Conservation (phyloP, 2,113 vertebrate genomes). For the Silurus glanis region DNA sequence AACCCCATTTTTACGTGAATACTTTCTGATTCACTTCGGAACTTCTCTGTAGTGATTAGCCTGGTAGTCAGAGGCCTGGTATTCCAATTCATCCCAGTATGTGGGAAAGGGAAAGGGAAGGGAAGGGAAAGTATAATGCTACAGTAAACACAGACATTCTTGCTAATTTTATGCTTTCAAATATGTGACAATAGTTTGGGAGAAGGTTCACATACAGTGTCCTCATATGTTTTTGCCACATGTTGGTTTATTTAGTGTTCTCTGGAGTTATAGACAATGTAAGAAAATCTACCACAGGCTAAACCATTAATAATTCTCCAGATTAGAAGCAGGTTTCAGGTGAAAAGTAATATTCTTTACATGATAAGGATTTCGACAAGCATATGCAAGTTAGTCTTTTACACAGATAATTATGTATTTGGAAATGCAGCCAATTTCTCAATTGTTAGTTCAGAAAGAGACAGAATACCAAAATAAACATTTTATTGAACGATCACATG, state of each 20-base stretch:
- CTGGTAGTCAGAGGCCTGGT: not conserved
- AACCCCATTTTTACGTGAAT: not conserved
- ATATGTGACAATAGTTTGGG: not conserved
- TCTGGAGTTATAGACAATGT: not conserved
- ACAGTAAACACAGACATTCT: not conserved
- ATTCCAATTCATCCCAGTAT: not conserved
- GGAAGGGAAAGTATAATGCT: not conserved
- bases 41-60: not conserved
- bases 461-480: constrained; percentile 71
- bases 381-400: not conserved
- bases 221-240: not conserved
- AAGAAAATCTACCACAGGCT: not conserved
- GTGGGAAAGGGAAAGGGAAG: too few species aligned
- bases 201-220: not conserved
- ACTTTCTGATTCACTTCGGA: not conserved
- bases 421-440: not conserved
- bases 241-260: not conserved
- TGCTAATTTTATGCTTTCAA: not conserved
- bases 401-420: not conserved
- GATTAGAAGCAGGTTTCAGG: too few species aligned
- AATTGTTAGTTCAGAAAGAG: not conserved
- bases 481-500: constrained; percentile 66
- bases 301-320: not conserved
- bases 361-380: not conserved
- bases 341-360: not conserved